Evolutionary conservation across 2,797 vertebrate genomes (phyloP).

Genomic region (Poecilia gillii): DNA sequence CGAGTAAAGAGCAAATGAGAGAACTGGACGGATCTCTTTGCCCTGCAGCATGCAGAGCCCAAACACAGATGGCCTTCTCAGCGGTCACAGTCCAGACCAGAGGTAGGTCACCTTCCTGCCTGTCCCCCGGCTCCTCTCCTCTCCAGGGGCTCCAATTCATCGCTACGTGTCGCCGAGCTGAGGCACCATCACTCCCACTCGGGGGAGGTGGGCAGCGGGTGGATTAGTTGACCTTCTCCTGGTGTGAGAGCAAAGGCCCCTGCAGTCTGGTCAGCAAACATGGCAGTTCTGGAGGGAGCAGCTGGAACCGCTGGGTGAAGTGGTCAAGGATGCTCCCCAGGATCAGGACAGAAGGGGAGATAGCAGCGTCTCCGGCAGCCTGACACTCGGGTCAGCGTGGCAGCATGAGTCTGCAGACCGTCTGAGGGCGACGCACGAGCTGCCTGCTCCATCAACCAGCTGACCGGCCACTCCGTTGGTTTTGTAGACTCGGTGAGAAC

Average conservation of each 20-base stretch:
- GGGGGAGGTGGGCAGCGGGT: slow-evolving; percentile 39
- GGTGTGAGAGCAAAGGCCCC: slow-evolving; percentile 68
- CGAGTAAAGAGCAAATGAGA: background rate
- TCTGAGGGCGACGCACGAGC: slow-evolving; percentile 59
- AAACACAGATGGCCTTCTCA: slow-evolving; percentile 53
- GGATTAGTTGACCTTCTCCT: slow-evolving; percentile 67
- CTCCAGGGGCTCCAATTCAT: slow-evolving; percentile 50
- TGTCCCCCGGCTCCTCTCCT: slow-evolving; percentile 24
- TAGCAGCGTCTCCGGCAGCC: slow-evolving; percentile 77
- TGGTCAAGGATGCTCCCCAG: slow-evolving; percentile 67
- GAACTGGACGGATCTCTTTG: background rate
- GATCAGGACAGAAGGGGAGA: slow-evolving; percentile 64
- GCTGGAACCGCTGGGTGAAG: slow-evolving; percentile 38
- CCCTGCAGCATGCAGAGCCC: slow-evolving; percentile 25
- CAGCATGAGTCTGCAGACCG: slow-evolving; percentile 50
- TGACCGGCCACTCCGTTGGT: background rate
- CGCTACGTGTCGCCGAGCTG: slow-evolving; percentile 61
- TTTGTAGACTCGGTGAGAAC: background rate
- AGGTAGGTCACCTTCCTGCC: slow-evolving; percentile 52
- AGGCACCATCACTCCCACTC: slow-evolving; percentile 65
- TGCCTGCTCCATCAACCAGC: slow-evolving; percentile 10
- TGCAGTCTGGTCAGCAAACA: slow-evolving; percentile 68
- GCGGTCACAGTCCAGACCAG: slow-evolving; percentile 58
- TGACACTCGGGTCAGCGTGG: slow-evolving; percentile 51
- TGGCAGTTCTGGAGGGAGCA: slow-evolving; percentile 35